Base-by-base conservation (phyloP, 2,113 vertebrate species). In the Irena cyanogastra region DNA sequence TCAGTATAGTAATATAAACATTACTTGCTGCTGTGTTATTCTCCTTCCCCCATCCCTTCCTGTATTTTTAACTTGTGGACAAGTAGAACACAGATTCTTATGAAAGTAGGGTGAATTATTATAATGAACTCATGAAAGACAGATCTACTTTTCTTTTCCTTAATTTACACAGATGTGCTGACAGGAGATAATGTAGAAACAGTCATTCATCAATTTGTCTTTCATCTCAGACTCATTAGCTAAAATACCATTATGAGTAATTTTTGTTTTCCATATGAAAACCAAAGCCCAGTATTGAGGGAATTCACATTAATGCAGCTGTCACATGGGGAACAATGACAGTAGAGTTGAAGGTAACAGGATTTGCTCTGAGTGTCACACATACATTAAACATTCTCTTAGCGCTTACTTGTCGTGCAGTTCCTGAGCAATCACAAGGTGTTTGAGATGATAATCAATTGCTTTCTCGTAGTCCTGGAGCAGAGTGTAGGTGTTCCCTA, bases 401-500 rank as follows among this genome's bases (percentile, higher is more conserved):
- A 23, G 66, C 57, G 24, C 92, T 91, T 97, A 99, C 99, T 99
- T 98, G 88, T 99, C 99, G 3, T 98, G 98, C 59, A 99, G 98
- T 81, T 99, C 99, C 93, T 99, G 99, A 86, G 99, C 99, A 64
- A 99, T 99, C 94, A 98, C 98, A 59, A 99, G 98, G 95, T 99
- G 99, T 95, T 99, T 99, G 77, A 99, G 96, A 50, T 99, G 99
- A 96, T 99, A 99, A 91, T 99, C 99, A 49, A 99, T 99, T 59
- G 99, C 99, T 94, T 98, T 98, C 95, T 99, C 99, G 16, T 99
- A 99, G 97, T 99, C 99, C 72, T 99, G 99, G 31, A 99, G 98
- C 57, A 99, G 97, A 4, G 99, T 99, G 90, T 99, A 98, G 0
- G 99, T 99, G 98, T 99, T 99, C 9, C 99, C 99, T 28, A 99